Evolutionary conservation across 2,113 vertebrate species (phyloP), one percentile per base, ranked within the genome.

Genomic region (Sebastes fasciatus): DNA sequence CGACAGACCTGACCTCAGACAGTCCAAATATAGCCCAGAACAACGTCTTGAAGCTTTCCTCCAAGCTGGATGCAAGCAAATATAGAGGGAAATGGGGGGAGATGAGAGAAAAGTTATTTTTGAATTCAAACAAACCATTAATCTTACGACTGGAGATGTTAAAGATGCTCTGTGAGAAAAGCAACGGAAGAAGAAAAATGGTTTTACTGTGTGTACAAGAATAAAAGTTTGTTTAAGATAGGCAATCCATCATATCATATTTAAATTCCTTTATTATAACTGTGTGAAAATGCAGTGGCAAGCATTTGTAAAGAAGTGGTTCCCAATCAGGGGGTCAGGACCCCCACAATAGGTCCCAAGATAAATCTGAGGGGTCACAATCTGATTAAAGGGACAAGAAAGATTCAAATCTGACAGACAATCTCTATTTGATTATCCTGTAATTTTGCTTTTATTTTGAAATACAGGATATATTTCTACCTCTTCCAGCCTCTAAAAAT

Each of bases 21-120:
- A 99, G 96, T 92, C 98, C 98, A 94, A 99, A 99, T 91, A 99
- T 99, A 80, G 98, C 98, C 98, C 98, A 99, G 95, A 99, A 99
- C 88, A 99, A 88, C 0, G 98, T 99, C 95, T 99, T 99, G 94
- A 99, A 99, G 90, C 98, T 99, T 95, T 99, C 98, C 92, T 99
- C 98, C 89, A 99, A 95, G 72, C 98, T 99, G 82, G 58, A 92
- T 0, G 2, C 46, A 70, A 0, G 2, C 55, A 84, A 34, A 34
- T 23, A 49, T 8, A 66, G n/a, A 9, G 54, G 16, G 13, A 74
- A 48, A 52, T 4, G n/a, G 34, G 48, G 63, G 63, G 64, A 63
- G 26, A 60, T 9, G 8, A 70, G 69, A 77, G 16, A 13, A 23
- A 49, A 58, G 75, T 80, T 79, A 88, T 87, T 83, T 88, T 76